Evolutionary conservation across 2,113 vertebrate genomes (phyloP).

Genomic region (Erinaceus europaeus): DNA sequence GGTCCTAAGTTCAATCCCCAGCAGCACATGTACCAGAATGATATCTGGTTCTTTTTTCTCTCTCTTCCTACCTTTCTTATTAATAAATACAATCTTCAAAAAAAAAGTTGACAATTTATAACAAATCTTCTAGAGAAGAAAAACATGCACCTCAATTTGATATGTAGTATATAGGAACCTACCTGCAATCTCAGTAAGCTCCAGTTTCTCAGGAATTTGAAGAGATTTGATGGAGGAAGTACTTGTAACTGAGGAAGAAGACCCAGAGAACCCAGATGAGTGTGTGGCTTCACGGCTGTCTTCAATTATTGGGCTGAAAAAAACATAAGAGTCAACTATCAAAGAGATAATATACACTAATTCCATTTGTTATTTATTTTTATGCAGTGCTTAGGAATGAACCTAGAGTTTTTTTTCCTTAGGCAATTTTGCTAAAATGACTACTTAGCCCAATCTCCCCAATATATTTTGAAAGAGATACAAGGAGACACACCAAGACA

Average conservation of each 20-base stretch:
- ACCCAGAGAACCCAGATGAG: slow-evolving; percentile 81
- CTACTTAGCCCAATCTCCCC: no score
- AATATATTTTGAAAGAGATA: no score
- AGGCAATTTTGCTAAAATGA: no score
- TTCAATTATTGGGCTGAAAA: slow-evolving; percentile 87
- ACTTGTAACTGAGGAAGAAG: slow-evolving; percentile 79
- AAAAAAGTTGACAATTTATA: no score
- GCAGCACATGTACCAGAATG: no score
- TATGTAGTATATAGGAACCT: not conserved
- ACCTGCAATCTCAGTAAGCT: slow-evolving; percentile 72
- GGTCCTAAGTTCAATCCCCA: no score
- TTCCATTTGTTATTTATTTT: not conserved
- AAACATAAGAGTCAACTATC: slow-evolving; percentile 15
- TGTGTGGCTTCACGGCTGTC: slow-evolving; percentile 83
- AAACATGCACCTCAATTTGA: not conserved
- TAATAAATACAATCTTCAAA: no score
- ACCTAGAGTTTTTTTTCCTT: no score
- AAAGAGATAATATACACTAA: not conserved
- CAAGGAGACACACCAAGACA: no score
- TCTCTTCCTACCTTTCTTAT: no score
- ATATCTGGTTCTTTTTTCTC: no score
- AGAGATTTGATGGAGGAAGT: slow-evolving; percentile 79
- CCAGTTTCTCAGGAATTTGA: slow-evolving; percentile 81
- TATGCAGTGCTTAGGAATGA: no score
- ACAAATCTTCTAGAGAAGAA: not conserved